Base-by-base conservation (phyloP, 2,797 vertebrate genomes). In the Myripristis jacobus region DNA sequence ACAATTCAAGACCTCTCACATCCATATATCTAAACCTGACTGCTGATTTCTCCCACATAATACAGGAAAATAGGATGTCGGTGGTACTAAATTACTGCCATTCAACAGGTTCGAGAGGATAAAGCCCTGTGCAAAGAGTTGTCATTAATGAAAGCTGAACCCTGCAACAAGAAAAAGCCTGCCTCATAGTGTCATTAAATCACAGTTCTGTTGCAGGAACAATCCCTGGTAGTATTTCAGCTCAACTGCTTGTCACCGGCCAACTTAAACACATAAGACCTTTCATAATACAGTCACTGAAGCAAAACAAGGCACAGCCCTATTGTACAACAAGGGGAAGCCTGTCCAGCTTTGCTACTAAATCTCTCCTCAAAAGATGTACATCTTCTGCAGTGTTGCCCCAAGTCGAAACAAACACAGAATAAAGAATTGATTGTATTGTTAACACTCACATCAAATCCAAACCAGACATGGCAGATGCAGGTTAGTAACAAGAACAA, bases 151-250 rank as follows among this genome's bases (percentile, higher is more conserved):
- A 29, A 53, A 27, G 51, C 53, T 31, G 25, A 54, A 36, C 18
- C 5, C 19, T 22, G 12, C 60, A 46, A 80, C 82, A 66, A 6
- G 81, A 75, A 64, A 44, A 66, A 61, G 53, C 80, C 60, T 85
- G 75, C 24, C 58, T 60, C 55, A 48, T 27, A 29, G 15, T 21
- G 36, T 3, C 22, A 44, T 73, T 81, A 69, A 84, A 19, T 81
- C 69, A 52, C 21, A 75, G 15, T 36, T 51, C 25, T 54, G 50
- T 64, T 10, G 52, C 24, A 66, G 43, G 46, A 13, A 59, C 1
- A 43, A 43, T 41, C 56, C 41, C 43, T 34, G 18, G 50, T 67
- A 3, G 68, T 74, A 57, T 70, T 66, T 87, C 18, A 69, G 27
- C 18, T 64, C 3, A 66, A 70, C 55, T 54, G 27, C 58, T 44